Evolutionary conservation across 2,797 vertebrate genomes (phyloP).

Genomic region (Sebastiscus tertius): DNA sequence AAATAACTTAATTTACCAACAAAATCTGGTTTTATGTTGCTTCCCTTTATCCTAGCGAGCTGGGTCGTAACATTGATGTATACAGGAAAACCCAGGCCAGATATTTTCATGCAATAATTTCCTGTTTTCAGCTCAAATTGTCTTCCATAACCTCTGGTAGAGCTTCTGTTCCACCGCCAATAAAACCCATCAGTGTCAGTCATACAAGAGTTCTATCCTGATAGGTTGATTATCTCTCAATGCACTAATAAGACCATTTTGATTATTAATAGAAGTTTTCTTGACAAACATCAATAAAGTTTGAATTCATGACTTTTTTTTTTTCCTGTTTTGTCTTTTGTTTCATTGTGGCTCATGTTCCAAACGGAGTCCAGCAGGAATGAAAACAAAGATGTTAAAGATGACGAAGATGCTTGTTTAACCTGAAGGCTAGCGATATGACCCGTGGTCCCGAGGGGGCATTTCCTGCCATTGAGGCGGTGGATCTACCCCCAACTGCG

Average conservation of each 20-base stretch:
- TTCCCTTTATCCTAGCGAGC: too few relatives aligned
- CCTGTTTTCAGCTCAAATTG: not conserved
- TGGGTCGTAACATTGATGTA: not conserved
- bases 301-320: not conserved
- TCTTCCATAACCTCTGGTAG: not conserved
- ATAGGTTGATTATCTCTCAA: not conserved
- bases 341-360: not conserved
- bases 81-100: not conserved
- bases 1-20: too few relatives aligned
- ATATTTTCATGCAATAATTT: constrained; percentile 7
- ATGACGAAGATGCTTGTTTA: constrained; percentile 11
- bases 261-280: not conserved
- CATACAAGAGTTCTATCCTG: not conserved
- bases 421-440: constrained; percentile 16
- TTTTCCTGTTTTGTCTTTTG: not conserved
- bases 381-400: constrained; percentile 18
- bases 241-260: not conserved
- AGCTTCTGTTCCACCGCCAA: not conserved
- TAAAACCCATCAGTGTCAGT: not conserved
- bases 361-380: not conserved
- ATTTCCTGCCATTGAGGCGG: constrained; percentile 68
- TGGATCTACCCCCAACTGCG: not conserved
- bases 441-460: not conserved
- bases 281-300: not conserved
- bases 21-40: too few relatives aligned